Evolutionary conservation across 2,888 invertebrate species (phyloP), one percentile per base, ranked within the genome.

Genomic region (Lasioglossum calceatum): DNA sequence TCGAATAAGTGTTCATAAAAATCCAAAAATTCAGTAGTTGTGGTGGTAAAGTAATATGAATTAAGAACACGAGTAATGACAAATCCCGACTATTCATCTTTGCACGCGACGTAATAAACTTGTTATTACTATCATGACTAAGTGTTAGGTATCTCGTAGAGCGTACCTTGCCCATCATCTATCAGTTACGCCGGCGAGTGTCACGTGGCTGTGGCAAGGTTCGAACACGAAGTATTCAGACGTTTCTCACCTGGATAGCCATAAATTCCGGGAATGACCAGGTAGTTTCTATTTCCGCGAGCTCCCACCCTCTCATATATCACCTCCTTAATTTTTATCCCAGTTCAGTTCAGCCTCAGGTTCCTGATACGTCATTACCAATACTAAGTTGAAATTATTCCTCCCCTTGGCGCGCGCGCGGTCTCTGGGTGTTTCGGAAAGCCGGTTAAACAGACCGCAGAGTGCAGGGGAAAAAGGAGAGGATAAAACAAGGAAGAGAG

Each of bases 311-410:
- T 39, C 70, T 70, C 70, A 23, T 39, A 70, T 70, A 27, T 71
- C 71, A 71, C 14, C 71, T n/a, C 42, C n/a, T 71, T 71, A 71
- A 71, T 71, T 71, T 71, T 71, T 42, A 42, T 58, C 50, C 16
- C 7, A 54, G 54, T 54, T 36, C 36, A 7, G 54, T 54, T 50
- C n/a, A n/a, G 50, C 23, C 36, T 39, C 23, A 12, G 39, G 36
- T 39, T 39, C 42, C 14, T 71, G 39, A 71, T 71, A 42, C 42
- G 71, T 42, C 71, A 64, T 64, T 77, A 42, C 61, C 64, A 77
- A 42, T 64, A 42, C 76, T 23, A 64, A 42, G 71, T 14, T 5
- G n/a, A 12, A 42, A 71, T 71, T 71, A 71, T 71, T 42, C n/a
- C 14, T 42, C n/a, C n/a, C 71, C 14, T 23, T 14, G n/a, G 42